Evolutionary conservation across 2,113 vertebrate genomes (phyloP), one percentile per base, ranked within the genome.

Genomic region (Jacana jacana): DNA sequence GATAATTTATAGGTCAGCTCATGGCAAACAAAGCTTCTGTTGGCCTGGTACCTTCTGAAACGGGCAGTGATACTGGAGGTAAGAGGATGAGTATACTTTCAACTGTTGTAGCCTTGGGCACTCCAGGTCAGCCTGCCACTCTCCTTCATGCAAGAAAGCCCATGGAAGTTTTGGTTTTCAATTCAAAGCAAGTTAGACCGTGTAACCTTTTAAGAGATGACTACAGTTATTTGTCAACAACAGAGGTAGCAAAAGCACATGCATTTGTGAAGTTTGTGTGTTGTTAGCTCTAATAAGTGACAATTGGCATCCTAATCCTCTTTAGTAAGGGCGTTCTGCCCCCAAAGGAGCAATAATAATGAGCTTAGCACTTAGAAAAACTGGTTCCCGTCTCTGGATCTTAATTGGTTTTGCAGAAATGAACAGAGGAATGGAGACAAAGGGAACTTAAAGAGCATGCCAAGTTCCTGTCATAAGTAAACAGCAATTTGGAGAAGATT

Each of bases 261-360:
- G 48, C 28, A 71, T 89, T 69, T 71, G 46, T 33, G 37, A 70
- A n/a, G 33, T 69, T 93, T 91, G 57, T 3, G 0, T 84, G n/a
- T 75, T 78, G 55, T 79, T 84, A 94, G 57, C 82, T 83, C 55
- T 75, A 90, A 57, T 79, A 91, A 94, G 70, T 91, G 86, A 86
- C 57, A 89, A 81, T 14, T 81, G 52, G 69, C 66, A 79, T 33
- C 57, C 28, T 91, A 91, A 92, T 87, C 65, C 76, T 82, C 39
- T 66, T 51, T n/a, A 57, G 54, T 17, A 78, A 91, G 82, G 79
- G 39, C 88, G 18, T 77, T 94, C 86, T 70, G 25, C 33, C 71
- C 79, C 84, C 54, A 78, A 4, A 88, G 82, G 88, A 88, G 49
- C 64, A 94, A 81, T 75, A 96, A 73, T 42, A 86, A 72, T 28